Evolutionary conservation across 2,797 vertebrate genomes (phyloP), one percentile per base, ranked within the genome.

Genomic region (Microctenopoma lineatum): DNA sequence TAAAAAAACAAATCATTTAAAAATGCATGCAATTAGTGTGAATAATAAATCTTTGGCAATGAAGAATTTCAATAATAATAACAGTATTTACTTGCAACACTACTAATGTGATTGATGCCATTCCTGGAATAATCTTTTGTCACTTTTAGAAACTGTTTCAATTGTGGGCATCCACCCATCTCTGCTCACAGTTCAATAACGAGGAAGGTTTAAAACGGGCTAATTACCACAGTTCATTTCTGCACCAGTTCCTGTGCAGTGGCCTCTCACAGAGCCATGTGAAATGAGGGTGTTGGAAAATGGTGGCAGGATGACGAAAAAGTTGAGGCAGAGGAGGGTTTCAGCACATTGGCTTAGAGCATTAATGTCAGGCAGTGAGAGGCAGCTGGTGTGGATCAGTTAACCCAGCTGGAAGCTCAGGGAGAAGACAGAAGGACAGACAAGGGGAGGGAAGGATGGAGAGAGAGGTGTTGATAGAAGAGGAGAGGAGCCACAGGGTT

Each of bases 351-450:
- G 54, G 59, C 69, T 73, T 59, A 38, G 25, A 64, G 61, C 66
- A 41, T 56, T 65, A 66, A 75, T 62, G 77, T 62, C 4, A 63
- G 75, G 66, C 69, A 44, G 71, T 46, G 53, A 81, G 69, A 79
- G 59, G 61, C 77, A 85, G 81, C 84, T 83, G 81, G 75, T 79
- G 77, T 75, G 34, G 72, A 80, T 80, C 83, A 79, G 80, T 81
- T 80, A 74, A 86, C 75, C 63, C 39, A 25, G 66, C 60, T 81
- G 76, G 70, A 81, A 59, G 73, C 60, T 66, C 73, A 67, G 59
- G 61, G 52, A 51, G 39, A 26, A 57, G 62, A 63, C 58, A 66
- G 48, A 56, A 42, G 42, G 55, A 60, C 48, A 16, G 45, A 56
- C 50, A 41, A 39, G 58, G 57, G 59, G 53, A 51, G 56, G 47